Evolutionary conservation across 1,140 invertebrate species (phyloP).

Genomic region (Calosoma granatense): DNA sequence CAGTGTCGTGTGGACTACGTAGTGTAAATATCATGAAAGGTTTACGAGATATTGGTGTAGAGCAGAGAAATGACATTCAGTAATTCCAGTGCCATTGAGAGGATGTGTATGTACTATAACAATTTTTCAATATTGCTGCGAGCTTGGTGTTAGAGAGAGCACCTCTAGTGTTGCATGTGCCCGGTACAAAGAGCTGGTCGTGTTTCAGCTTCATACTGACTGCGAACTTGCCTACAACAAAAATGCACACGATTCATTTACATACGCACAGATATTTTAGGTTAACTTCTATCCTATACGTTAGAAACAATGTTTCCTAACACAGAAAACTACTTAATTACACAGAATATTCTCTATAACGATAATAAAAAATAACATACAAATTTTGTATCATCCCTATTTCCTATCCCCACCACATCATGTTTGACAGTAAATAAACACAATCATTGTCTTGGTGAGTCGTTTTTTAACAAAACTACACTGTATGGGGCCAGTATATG

Average conservation of each 20-base stretch:
- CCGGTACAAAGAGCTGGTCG: background rate
- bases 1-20: no score
- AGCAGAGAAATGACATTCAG: background rate
- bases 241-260: background rate
- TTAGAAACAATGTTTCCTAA: no score
- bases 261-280: background rate
- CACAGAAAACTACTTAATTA: no score
- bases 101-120: background rate
- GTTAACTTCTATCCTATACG: no score
- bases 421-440: slow-evolving; percentile 9
- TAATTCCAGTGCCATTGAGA: background rate
- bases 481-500: background rate
- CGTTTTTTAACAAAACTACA: background rate
- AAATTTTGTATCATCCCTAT: background rate
- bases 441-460: background rate
- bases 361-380: background rate
- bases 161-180: background rate
- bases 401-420: background rate
- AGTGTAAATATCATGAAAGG: no score
- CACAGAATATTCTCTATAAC: no score
- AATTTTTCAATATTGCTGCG: background rate
- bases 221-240: background rate
- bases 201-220: background rate
- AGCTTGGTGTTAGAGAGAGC: background rate
- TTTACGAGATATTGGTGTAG: no score